These are phyloP conservation scores for Drosophila cardini DNA, from an alignment of 1,140 invertebrate genomes.

Conservation along the genomic window DNA sequence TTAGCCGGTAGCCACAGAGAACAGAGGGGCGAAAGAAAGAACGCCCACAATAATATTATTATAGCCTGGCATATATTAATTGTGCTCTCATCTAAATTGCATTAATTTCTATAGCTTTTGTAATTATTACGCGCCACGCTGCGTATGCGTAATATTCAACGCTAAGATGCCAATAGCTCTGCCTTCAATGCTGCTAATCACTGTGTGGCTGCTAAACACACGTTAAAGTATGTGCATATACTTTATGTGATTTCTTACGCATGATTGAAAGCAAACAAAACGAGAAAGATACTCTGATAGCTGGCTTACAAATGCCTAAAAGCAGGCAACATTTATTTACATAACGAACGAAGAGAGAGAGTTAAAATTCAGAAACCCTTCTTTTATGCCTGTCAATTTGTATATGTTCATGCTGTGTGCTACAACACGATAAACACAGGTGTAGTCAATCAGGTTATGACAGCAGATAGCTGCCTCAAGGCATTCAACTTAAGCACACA, in stretches of 20 bases:
- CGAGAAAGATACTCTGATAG: not conserved
- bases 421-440: not conserved
- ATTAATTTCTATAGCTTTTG: conserved; percentile 39
- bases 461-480: conserved; percentile 8
- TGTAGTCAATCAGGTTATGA: conserved; percentile 10
- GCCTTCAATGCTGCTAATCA: not conserved
- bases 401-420: not conserved
- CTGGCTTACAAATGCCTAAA: conserved; percentile 19
- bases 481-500: conserved; percentile 3
- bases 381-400: conserved; percentile 11
- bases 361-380: not conserved
- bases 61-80: conserved; percentile 34
- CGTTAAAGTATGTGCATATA: not conserved
- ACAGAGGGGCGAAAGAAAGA: not conserved
- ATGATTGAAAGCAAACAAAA: conserved; percentile 41
- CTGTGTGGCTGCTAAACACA: not conserved
- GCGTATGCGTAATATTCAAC: conserved; percentile 25
- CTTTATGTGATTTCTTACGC: conserved; percentile 8
- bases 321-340: conserved; percentile 31
- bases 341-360: not conserved
- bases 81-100: conserved; percentile 32
- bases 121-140: conserved; percentile 25
- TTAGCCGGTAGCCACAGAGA: conserved; percentile 23
- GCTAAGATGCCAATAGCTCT: conserved; percentile 6
- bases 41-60: conserved; percentile 28